phyloP scores from a whole-genome alignment of 2,888 invertebrate genomes.

The Aporophyla lueneburgensis region DNA sequence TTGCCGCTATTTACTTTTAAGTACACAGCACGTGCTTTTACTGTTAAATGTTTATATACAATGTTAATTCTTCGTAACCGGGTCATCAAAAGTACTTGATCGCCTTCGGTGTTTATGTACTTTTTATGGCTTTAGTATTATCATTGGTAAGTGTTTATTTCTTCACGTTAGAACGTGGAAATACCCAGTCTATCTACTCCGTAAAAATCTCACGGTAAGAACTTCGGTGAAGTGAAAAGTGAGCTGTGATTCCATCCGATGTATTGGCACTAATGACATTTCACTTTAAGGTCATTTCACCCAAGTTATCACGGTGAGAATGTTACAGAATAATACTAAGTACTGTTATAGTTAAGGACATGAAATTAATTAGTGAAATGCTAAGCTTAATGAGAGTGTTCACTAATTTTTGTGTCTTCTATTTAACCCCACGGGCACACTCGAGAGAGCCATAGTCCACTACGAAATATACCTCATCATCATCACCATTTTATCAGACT shows the following conservation, averaged over 20 bases:
- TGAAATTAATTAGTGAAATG: neutral
- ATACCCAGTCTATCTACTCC: too few species aligned
- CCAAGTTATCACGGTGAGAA: too few species aligned
- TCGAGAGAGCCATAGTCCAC: neutral
- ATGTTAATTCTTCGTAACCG: slow-evolving; percentile 50
- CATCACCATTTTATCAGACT: too few species aligned
- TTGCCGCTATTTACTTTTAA: slow-evolving; percentile 51
- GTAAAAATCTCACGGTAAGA: too few species aligned
- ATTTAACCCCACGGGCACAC: too few species aligned
- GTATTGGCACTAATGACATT: too few species aligned
- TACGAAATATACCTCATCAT: neutral
- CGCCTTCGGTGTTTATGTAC: slow-evolving; percentile 28
- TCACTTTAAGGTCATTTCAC: too few species aligned
- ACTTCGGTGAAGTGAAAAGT: too few species aligned
- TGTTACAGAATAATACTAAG: too few species aligned
- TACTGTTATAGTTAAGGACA: too few species aligned
- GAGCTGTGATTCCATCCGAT: too few species aligned
- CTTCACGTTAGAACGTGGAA: neutral
- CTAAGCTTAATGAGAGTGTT: neutral
- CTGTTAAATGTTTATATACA: slow-evolving; percentile 49
- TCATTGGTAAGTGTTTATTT: slow-evolving; percentile 16
- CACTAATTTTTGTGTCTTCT: neutral
- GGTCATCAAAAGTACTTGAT: slow-evolving; percentile 57
- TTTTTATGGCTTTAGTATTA: slow-evolving; percentile 19
- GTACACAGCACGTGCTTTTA: slow-evolving; percentile 53